These are phyloP conservation scores for Amphilophus citrinellus DNA, from an alignment of 2,113 vertebrate genomes.

Conservation along the genomic window DNA sequence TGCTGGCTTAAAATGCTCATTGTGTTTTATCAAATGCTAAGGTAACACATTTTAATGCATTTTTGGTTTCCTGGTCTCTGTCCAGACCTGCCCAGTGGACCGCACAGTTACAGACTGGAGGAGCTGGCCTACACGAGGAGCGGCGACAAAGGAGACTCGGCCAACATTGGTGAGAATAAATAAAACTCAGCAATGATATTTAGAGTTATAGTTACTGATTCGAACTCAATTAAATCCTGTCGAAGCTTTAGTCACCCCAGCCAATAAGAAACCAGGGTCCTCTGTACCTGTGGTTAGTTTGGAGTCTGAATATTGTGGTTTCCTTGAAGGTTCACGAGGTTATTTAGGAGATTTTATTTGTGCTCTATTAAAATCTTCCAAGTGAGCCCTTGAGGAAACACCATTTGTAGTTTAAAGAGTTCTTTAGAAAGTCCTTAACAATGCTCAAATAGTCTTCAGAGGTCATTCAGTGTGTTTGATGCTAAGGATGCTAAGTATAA, in stretches of 20 bases:
- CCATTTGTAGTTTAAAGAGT: neutral
- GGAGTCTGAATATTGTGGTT: neutral
- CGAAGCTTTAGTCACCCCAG: neutral
- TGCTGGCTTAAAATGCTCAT: neutral
- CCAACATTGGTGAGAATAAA: slow-evolving; percentile 84
- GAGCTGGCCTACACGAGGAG: slow-evolving; percentile 88
- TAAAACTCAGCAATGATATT: neutral
- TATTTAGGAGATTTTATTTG: neutral
- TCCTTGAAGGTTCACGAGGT: neutral
- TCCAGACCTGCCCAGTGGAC: slow-evolving; percentile 85
- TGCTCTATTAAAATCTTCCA: neutral
- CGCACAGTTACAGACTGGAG: slow-evolving; percentile 84
- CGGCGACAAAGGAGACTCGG: slow-evolving; percentile 88
- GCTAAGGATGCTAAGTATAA: neutral
- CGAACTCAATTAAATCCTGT: neutral
- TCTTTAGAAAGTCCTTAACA: neutral
- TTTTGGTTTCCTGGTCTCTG: neutral
- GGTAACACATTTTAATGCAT: neutral
- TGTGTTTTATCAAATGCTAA: neutral
- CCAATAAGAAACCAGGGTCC: neutral
- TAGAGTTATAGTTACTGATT: neutral
- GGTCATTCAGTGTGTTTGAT: neutral
- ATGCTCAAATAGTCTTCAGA: neutral
- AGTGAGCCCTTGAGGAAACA: neutral
- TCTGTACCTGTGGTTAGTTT: neutral